phyloP scores from a whole-genome alignment of 2,113 vertebrate genomes.

The Nanger granti region DNA sequence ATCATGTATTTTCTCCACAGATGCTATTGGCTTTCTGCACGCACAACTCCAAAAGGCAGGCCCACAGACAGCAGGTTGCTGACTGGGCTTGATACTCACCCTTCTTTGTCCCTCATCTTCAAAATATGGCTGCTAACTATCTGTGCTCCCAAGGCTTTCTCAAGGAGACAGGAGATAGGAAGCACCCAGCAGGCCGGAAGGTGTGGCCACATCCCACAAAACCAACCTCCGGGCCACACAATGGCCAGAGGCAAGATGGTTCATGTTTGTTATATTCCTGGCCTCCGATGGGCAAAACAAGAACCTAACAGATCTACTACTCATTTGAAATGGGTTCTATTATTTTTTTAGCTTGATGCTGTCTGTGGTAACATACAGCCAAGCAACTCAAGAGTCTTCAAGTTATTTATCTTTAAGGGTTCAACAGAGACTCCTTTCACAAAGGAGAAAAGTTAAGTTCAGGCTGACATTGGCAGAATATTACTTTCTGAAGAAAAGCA shows the following conservation, averaged over 20 bases:
- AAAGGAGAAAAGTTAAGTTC: background rate
- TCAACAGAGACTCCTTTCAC: background rate
- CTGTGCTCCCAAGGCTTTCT: background rate
- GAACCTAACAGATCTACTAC: background rate
- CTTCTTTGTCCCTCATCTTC: background rate
- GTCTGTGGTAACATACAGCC: background rate
- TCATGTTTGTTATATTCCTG: background rate
- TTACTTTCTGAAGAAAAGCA: slow-evolving; percentile 12
- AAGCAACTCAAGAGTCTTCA: background rate
- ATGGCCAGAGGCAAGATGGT: background rate
- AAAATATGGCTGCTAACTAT: background rate
- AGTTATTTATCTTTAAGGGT: background rate
- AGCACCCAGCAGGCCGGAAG: background rate
- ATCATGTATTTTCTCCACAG: background rate
- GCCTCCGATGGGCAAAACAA: background rate
- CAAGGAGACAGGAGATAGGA: background rate
- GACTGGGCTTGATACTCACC: background rate
- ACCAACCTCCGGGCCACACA: background rate
- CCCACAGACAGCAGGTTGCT: background rate
- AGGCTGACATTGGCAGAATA: background rate
- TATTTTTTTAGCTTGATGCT: background rate
- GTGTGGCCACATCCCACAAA: background rate
- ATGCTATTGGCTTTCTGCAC: background rate
- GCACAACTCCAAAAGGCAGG: background rate
- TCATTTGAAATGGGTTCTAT: background rate